Evolutionary conservation across 2,113 vertebrate genomes (phyloP).

Genomic region (Haemorhous mexicanus): DNA sequence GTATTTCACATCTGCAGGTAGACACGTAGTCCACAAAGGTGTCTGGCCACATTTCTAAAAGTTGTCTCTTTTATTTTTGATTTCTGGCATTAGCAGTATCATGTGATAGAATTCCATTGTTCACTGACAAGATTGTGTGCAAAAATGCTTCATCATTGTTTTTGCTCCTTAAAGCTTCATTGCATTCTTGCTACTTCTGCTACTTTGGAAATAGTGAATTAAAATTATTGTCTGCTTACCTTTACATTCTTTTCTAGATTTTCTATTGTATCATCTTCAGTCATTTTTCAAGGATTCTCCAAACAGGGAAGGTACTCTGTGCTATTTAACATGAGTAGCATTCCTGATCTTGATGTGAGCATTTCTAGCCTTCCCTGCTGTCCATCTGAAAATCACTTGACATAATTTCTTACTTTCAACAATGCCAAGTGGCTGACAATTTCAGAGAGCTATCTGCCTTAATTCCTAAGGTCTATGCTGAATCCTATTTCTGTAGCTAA

Average conservation of each 20-base stretch:
- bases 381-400: neutral
- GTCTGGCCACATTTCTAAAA: neutral
- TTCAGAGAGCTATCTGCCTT: neutral
- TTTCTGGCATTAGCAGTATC: neutral
- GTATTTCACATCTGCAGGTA: neutral
- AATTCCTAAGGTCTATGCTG: neutral
- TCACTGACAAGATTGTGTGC: neutral
- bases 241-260: neutral
- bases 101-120: neutral
- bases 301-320: neutral
- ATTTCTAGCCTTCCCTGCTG: neutral
- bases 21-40: accelerated
- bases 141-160: neutral
- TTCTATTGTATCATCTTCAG: neutral
- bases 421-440: neutral
- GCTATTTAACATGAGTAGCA: neutral
- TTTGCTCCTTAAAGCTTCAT: neutral
- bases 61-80: neutral
- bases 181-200: neutral
- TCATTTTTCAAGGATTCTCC: neutral
- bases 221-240: neutral
- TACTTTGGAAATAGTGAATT: neutral
- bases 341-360: neutral
- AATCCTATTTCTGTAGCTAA: neutral
- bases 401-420: neutral